Conservation (phyloP, 2,888 invertebrate genomes). For the Sphecodes monilicornis region DNA sequence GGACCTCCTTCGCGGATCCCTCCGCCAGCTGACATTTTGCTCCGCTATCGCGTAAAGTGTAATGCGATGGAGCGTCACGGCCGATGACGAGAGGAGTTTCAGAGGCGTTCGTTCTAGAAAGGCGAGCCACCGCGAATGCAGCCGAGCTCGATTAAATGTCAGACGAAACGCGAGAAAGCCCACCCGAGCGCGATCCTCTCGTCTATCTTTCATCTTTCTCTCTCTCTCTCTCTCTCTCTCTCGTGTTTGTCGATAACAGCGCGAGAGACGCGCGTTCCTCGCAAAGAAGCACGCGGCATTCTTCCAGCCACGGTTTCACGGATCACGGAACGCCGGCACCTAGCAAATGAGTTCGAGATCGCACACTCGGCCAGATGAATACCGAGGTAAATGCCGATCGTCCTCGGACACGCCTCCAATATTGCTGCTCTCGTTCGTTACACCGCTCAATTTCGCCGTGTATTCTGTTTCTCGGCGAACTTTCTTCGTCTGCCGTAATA, state of each 20-base stretch:
- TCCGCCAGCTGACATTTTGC: conserved; percentile 62
- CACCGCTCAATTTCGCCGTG: not conserved
- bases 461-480: not conserved
- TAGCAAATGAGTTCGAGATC: not conserved
- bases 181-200: not conserved
- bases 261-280: not conserved
- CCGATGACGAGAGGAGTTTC: conserved; percentile 49
- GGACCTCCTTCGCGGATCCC: conserved; percentile 25
- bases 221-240: not conserved
- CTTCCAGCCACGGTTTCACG: not conserved
- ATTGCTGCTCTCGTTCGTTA: not conserved
- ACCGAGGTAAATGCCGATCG: not conserved
- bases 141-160: conserved; percentile 59
- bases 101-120: conserved; percentile 46
- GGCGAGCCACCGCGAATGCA: conserved; percentile 41
- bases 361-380: not conserved
- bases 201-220: not conserved
- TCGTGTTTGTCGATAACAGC: conserved; percentile 7
- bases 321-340: not conserved
- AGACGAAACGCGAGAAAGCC: conserved; percentile 41
- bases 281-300: not conserved
- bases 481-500: not conserved
- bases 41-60: conserved; percentile 34
- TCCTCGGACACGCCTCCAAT: not conserved
- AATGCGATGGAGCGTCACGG: conserved; percentile 50